These are phyloP conservation scores for Cecropterus lyciades DNA, from an alignment of 1,140 invertebrate genomes.

Conservation along the genomic window DNA sequence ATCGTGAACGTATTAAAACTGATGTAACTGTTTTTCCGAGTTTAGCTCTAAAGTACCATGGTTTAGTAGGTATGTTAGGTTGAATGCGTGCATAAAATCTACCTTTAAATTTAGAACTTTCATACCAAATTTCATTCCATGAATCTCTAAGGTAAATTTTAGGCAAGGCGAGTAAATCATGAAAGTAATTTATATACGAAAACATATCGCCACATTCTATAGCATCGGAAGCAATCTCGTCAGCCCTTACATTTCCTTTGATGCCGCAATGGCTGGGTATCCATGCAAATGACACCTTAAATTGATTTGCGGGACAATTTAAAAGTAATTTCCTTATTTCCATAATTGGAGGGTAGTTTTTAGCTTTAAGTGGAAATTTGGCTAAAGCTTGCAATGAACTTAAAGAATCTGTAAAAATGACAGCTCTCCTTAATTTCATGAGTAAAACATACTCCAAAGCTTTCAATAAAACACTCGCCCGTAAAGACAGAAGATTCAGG, in stretches of 20 bases:
- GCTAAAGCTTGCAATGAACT: conserved; percentile 21
- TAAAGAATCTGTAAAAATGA: conserved; percentile 38
- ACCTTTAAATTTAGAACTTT: conserved; percentile 9
- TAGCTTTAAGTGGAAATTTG: conserved; percentile 22
- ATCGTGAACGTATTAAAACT: no score
- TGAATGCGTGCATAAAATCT: no score
- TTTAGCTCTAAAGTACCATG: no score
- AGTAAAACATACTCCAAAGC: conserved; percentile 36
- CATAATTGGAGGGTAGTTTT: conserved; percentile 20
- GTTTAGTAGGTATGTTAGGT: no score
- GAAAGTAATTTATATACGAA: conserved; percentile 34
- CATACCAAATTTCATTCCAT: conserved; percentile 8
- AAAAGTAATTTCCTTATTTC: conserved; percentile 30
- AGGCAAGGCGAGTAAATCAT: conserved; percentile 28
- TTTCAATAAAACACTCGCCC: conserved; percentile 31
- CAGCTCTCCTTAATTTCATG: conserved; percentile 21
- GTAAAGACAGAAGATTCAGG: conserved; percentile 38
- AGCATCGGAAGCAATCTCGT: conserved; percentile 36
- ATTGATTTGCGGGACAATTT: conserved; percentile 19
- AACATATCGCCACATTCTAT: conserved; percentile 37
- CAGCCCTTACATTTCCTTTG: conserved; percentile 35
- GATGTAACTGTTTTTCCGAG: no score
- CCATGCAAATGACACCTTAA: conserved; percentile 25
- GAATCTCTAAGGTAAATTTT: conserved; percentile 19
- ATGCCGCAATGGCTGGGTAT: conserved; percentile 38